Conservation (phyloP, 2,888 invertebrate species). For the Hecatera dysodea region DNA sequence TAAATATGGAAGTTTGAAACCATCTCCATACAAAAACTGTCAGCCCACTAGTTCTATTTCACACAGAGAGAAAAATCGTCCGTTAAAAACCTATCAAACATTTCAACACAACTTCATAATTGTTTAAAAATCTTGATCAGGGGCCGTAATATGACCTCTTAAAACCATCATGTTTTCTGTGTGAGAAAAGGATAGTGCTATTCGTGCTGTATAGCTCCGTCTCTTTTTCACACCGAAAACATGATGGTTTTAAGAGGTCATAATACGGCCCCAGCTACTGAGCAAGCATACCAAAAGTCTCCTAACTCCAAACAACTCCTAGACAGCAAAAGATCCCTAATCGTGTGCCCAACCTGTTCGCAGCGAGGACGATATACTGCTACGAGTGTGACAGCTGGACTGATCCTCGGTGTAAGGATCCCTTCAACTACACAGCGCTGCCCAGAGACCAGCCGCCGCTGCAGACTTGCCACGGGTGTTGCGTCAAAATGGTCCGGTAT, state of each 20-base stretch:
- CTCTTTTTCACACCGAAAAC: no score
- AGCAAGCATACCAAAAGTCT: not conserved
- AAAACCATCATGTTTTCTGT: no score
- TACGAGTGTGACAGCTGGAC: constrained; percentile 98
- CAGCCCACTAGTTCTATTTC: no score
- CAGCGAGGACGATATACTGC: constrained; percentile 97
- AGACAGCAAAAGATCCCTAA: constrained; percentile 22
- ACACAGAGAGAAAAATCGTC: no score
- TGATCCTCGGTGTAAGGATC: constrained; percentile 97
- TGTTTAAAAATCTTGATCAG: constrained; percentile 11
- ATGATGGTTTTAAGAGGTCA: no score
- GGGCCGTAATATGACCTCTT: no score
- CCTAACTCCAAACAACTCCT: not conserved
- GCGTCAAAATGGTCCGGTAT: constrained; percentile 98
- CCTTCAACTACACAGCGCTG: constrained; percentile 97
- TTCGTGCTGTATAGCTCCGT: no score
- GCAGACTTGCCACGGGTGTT: constrained; percentile 97
- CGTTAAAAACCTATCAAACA: no score
- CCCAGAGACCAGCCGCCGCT: constrained; percentile 97
- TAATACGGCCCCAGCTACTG: no score
- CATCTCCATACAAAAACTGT: no score
- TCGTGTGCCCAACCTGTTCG: constrained; percentile 44
- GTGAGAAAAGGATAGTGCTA: no score
- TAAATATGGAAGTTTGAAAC: no score
- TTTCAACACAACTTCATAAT: not conserved